A percentile compares a stretch with the other conserved stretches of the same genome.
phyloP scores from a whole-genome alignment of 1,140 invertebrate genomes.

The Uloborus diversus region DNA sequence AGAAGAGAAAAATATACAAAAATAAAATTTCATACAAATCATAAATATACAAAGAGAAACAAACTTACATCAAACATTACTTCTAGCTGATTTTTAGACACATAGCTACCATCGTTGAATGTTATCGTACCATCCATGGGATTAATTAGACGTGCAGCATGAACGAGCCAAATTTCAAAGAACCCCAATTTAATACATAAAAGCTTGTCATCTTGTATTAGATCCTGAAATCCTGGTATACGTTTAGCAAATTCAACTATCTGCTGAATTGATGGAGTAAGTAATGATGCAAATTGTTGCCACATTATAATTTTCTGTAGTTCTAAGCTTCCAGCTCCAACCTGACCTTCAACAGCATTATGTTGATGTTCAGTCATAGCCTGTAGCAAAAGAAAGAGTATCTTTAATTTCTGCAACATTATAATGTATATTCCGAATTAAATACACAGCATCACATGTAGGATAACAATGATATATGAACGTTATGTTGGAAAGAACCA shows the following conservation, averaged over 20 bases:
- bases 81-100: slow-evolving; percentile 85
- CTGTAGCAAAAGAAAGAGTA: slow-evolving; percentile 55
- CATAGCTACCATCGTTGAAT: slow-evolving; percentile 88
- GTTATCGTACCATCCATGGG: slow-evolving; percentile 76
- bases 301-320: slow-evolving; percentile 63
- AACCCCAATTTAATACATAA: slow-evolving; percentile 94
- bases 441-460: too few species aligned
- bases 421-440: too few species aligned
- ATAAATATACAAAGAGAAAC: neutral
- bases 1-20: neutral
- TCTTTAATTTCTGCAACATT: neutral
- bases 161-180: slow-evolving; percentile 91
- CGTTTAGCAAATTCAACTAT: slow-evolving; percentile 93
- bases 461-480: too few species aligned
- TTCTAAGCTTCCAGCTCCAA: slow-evolving; percentile 62
- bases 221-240: slow-evolving; percentile 84
- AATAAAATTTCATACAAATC: neutral
- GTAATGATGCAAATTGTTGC: slow-evolving; percentile 62
- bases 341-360: slow-evolving; percentile 20
- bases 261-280: slow-evolving; percentile 81
- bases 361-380: slow-evolving; percentile 60
- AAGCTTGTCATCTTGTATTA: slow-evolving; percentile 90
- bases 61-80: slow-evolving; percentile 90
- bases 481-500: too few species aligned
- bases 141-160: slow-evolving; percentile 81